Base-by-base conservation (phyloP, 1,140 invertebrate genomes). In the Papilio helenus region DNA sequence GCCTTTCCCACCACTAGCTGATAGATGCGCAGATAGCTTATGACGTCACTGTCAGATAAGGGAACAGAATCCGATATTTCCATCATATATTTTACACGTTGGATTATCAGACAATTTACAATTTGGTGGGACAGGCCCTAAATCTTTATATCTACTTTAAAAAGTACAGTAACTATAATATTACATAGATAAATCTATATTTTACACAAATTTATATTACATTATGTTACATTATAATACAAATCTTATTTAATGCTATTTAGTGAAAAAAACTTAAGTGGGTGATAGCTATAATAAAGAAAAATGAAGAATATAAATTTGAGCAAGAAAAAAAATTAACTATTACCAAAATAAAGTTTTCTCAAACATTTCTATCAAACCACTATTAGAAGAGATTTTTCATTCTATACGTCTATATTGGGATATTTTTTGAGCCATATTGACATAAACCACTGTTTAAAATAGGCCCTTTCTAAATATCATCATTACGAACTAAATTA, bases 141-240 rank as follows among this genome's bases (percentile, higher is more conserved):
- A n/a, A n/a, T n/a, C n/a, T n/a, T n/a, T n/a, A n/a, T n/a, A n/a
- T n/a, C 61, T 65, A 65, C 61, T 65, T 65, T 65, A 26, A 34
- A 65, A 65, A 65, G 23, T 65, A 65, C 61, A 4, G 12, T 29
- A 26, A 65, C 23, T 65, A 65, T 55, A 55, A 55, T 20, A 58
- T 58, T 8, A 58, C 26, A 65, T 65, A 65, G 23, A 23, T 65
- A 65, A 14, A 61, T 26, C 12, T 65, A 65, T 65, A 65, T 65
- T 65, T 65, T 65, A 65, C 23, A 65, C 26, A 29, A 65, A 29
- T 29, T 26, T 65, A 65, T 10, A 29, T 29, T 65, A 65, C 26
- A 29, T 73, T 73, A 73, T 49, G 20, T 23, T 73, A 73, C 72
- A 73, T 26, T 73, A 73, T 73, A 46, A 20, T 73, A 73, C 72